Evolutionary conservation across 2,113 vertebrate genomes (phyloP), one percentile per base, ranked within the genome.

Genomic region (Trochalopteron elliotii): DNA sequence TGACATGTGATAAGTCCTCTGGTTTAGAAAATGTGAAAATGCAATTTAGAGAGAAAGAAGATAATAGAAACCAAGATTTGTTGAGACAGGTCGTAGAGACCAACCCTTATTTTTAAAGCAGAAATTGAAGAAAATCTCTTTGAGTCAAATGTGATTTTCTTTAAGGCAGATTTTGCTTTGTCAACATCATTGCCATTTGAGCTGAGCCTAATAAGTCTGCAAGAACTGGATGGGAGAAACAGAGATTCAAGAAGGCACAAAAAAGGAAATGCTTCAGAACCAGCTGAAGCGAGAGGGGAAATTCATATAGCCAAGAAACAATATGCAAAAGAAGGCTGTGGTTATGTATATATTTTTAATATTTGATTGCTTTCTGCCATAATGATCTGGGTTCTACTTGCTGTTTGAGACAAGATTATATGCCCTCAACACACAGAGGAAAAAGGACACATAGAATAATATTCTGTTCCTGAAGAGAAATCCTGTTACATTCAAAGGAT

Each of bases 251-350:
- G 33, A 12, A 64, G 11, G 5, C 5, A 68, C 3, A 65, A 42
- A 59, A 78, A 57, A 18, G 17, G 16, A 89, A 35, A 50, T 6
- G 5, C 0, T 0, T n/a, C 6, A 75, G 24, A 82, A 63, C 0
- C 14, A 85, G 27, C 19, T 24, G 10, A 33, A 86, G 24, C 0
- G 0, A 90, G 49, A 39, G 5, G 3, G 11, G 5, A 71, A 49
- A 86, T 50, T 63, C 33, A 45, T 56, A 31, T 10, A 77, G 5
- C 2, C 20, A 80, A 65, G n/a, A 47, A 67, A 1, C 5, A 11
- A 19, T 37, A 59, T 6, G 7, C 12, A 83, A 60, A 70, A 75
- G 69, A 69, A 37, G 2, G 33, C 33, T 56, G 8, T 68, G 21
- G 1, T 1, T 68, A 16, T 27, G 37, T 3, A 13, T 2, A 28